phyloP scores from a whole-genome alignment of 2,797 vertebrate genomes.

The Botia almorhae region DNA sequence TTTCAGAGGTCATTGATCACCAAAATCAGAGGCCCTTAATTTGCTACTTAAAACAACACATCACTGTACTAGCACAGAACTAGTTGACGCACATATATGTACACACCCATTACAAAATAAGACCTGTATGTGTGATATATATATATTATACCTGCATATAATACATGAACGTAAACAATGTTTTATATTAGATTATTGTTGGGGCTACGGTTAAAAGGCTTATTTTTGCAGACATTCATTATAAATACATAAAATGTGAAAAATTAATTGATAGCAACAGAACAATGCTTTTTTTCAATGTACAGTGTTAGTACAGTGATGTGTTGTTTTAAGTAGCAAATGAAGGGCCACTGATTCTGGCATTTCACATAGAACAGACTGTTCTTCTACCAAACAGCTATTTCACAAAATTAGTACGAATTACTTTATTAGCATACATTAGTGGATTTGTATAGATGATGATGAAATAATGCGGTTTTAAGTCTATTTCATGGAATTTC shows the following conservation, averaged over 20 bases:
- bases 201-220: too few relatives aligned
- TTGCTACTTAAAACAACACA: slow-evolving; percentile 9
- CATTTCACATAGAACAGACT: slow-evolving; percentile 24
- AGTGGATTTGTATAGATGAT: slow-evolving; percentile 19
- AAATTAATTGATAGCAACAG: too few relatives aligned
- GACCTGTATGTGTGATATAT: neutral
- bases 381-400: neutral
- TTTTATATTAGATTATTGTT: too few relatives aligned
- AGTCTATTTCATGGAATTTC: slow-evolving; percentile 12
- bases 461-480: slow-evolving; percentile 20
- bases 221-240: too few relatives aligned
- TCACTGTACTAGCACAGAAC: neutral
- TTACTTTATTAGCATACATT: slow-evolving; percentile 19
- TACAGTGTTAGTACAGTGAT: neutral
- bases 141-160: neutral
- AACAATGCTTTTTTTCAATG: too few relatives aligned
- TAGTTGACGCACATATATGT: neutral
- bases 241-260: too few relatives aligned
- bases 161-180: too few relatives aligned
- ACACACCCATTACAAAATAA: neutral
- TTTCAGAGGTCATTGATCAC: slow-evolving; percentile 39
- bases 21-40: slow-evolving; percentile 1
- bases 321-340: slow-evolving; percentile 8
- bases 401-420: slow-evolving; percentile 18
- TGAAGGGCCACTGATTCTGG: neutral